Base-by-base conservation (phyloP, 2,888 invertebrate species). In the Megaustenia siamemsis region DNA sequence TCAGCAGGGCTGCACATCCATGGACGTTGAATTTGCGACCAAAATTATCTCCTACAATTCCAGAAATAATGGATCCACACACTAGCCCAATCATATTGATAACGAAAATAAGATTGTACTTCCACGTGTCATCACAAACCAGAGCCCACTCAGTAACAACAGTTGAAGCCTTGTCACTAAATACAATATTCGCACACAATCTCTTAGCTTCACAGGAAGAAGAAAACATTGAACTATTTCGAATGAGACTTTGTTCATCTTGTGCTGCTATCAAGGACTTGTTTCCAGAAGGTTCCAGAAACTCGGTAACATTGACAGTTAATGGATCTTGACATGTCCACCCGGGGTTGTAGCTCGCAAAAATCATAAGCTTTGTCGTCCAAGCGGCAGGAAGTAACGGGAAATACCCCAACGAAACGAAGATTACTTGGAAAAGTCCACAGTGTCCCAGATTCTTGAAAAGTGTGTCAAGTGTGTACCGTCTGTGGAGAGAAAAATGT, bases 51-150 rank as follows among this genome's bases (percentile, higher is more conserved):
- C 87, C 89, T 4, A 89, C 49, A 10, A 89, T 88, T 32, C 91
- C 93, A 8, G 90, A 89, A 21, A 91, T 35, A 12, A 89, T 86
- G 5, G 92, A 92, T 0, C 93, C 93, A 5, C 91, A 49, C n/a
- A 93, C 86, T 1, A 92, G 91, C 18, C 93, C 93, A 32, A 88
- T 88, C 92, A 93, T 93, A 89, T 93, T 92, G 49, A 92, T 85
- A 6, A 92, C 91, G 40, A 91, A 92, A 45, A 93, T 92, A 24
- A 89, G 85, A 53, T 88, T 88, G 0, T 89, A 87, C 18, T 91
- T 85, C 76, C 89, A 90, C 40, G 86, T 86, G 43, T 87, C 83
- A 73, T 90, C 90, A 88, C 93, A 93, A 1, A 93, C 87, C n/a
- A 93, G 88, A 12, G 15, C 38, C 75, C 79, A 78, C 18, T 79